Conservation (phyloP, 1,140 invertebrate species). For the Ceratitis capitata region DNA sequence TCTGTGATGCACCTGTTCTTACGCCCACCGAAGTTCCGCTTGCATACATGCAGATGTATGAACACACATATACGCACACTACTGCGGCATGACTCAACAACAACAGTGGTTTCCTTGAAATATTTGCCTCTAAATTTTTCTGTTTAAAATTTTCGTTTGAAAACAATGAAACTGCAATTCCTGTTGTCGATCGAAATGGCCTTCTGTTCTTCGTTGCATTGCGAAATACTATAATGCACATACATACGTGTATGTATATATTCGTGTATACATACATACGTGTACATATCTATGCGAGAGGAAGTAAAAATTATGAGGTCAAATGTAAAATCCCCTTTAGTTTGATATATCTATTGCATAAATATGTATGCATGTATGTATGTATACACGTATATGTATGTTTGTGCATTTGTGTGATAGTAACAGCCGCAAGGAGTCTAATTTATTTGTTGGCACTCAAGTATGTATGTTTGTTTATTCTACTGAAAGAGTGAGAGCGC, state of each 20-base stretch:
- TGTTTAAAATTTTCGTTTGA: not conserved
- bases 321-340: not conserved
- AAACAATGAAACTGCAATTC: constrained; percentile 16
- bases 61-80: too few relatives aligned
- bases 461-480: not conserved
- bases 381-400: not conserved
- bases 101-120: not conserved
- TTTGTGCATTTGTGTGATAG: not conserved
- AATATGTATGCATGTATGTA: not conserved
- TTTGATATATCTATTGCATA: not conserved
- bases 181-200: not conserved
- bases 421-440: not conserved
- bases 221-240: not conserved
- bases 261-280: too few relatives aligned
- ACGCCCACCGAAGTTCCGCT: not conserved
- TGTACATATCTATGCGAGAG: not conserved
- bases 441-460: not conserved
- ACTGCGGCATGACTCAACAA: not conserved
- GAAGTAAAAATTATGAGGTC: constrained; percentile 2
- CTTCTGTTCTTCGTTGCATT: not conserved
- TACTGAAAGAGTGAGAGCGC: not conserved
- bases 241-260: not conserved
- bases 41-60: too few relatives aligned
- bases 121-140: not conserved
- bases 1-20: not conserved